These are phyloP conservation scores for Enoplosus armatus DNA, from an alignment of 2,797 vertebrate genomes.

Conservation along the genomic window DNA sequence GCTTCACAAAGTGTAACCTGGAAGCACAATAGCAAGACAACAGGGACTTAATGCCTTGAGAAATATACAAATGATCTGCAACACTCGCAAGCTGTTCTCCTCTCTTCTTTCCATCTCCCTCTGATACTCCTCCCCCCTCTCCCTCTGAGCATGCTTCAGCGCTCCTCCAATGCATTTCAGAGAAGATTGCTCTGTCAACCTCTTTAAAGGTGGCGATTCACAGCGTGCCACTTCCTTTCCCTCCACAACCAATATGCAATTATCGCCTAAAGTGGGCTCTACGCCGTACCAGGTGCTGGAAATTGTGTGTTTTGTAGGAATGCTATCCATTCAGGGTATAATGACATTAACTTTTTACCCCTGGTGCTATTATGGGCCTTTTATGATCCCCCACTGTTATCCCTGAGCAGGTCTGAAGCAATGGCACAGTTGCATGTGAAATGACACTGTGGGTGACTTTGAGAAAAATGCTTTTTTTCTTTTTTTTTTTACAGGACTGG, in stretches of 20 bases:
- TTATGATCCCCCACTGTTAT: conserved; percentile 30
- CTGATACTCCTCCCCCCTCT: not conserved
- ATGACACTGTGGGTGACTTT: conserved; percentile 24
- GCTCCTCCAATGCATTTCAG: conserved; percentile 58
- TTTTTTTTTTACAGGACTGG: no score
- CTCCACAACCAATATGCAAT: conserved; percentile 71
- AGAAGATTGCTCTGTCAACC: conserved; percentile 72
- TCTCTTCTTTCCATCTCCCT: conserved; percentile 8
- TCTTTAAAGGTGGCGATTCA: conserved; percentile 68
- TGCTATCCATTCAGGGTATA: conserved; percentile 43
- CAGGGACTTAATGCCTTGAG: conserved; percentile 33
- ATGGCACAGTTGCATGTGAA: not conserved
- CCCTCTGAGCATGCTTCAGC: conserved; percentile 28
- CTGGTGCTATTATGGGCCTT: conserved; percentile 37
- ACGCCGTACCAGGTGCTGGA: conserved; percentile 52
- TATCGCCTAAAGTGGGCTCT: conserved; percentile 65
- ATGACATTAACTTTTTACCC: conserved; percentile 46
- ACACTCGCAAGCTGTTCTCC: conserved; percentile 33
- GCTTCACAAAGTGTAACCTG: conserved; percentile 32
- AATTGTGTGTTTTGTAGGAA: conserved; percentile 62
- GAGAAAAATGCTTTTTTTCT: not conserved
- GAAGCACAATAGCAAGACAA: conserved; percentile 29
- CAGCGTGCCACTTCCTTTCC: conserved; percentile 66
- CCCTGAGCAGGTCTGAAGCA: conserved; percentile 11
- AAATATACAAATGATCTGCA: conserved; percentile 50